Percentiles rank a stretch among this genome's conserved stretches.
phyloP scores from a whole-genome alignment of 2,888 invertebrate species.

The Agrochola litura region DNA sequence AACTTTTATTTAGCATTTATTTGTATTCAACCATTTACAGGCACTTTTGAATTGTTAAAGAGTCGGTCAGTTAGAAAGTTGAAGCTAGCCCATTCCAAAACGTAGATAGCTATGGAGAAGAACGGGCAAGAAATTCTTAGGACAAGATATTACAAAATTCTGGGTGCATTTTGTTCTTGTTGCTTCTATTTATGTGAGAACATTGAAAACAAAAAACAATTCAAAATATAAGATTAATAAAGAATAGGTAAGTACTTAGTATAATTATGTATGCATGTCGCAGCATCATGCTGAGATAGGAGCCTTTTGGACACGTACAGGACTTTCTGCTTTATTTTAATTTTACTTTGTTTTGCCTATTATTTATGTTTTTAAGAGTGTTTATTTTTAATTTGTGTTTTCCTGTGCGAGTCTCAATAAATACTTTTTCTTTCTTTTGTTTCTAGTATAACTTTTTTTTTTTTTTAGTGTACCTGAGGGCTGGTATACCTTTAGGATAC shows the following conservation, averaged over 20 bases:
- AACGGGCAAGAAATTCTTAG: not conserved
- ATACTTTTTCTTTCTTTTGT: no score
- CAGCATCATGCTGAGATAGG: no score
- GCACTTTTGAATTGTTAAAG: not conserved
- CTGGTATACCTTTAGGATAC: not conserved
- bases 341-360: no score
- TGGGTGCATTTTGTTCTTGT: not conserved
- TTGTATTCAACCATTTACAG: not conserved
- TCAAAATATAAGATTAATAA: not conserved
- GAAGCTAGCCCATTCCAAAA: not conserved
- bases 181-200: not conserved
- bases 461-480: not conserved
- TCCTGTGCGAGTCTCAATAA: no score
- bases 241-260: not conserved
- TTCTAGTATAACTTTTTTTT: no score
- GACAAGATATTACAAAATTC: no score
- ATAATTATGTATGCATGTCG: no score
- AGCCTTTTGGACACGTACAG: no score
- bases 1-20: not conserved
- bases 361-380: no score
- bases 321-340: no score
- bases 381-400: no score
- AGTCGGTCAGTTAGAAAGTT: not conserved
- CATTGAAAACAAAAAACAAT: not conserved
- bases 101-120: not conserved